Percentiles rank a stretch among this genome's conserved stretches.
phyloP scores from a whole-genome alignment of 2,888 invertebrate species.

The Mimachlamys varia region DNA sequence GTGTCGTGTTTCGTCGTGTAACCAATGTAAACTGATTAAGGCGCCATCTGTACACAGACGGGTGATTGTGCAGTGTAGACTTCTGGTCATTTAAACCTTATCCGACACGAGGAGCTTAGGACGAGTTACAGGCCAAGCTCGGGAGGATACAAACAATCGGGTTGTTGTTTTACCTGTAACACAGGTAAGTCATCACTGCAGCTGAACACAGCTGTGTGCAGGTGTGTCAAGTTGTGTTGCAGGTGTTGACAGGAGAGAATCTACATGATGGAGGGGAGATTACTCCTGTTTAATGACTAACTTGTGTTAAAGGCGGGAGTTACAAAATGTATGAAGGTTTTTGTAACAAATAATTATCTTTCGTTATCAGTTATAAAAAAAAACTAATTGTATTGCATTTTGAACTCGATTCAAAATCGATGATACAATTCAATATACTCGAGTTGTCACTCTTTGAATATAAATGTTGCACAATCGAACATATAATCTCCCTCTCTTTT shows the following conservation, averaged over 20 bases:
- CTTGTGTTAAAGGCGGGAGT: too few relatives aligned
- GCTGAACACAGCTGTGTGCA: background rate
- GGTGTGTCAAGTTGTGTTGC: background rate
- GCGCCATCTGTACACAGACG: slow-evolving; percentile 43
- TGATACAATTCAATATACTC: too few relatives aligned
- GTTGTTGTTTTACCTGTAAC: background rate
- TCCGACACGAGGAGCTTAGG: background rate
- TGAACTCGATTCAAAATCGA: too few relatives aligned
- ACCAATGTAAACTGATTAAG: slow-evolving; percentile 62
- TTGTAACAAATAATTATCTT: too few relatives aligned
- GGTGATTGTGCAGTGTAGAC: background rate
- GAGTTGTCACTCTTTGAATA: too few relatives aligned
- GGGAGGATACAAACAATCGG: slow-evolving; percentile 3
- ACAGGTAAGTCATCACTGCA: background rate
- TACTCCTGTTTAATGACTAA: background rate
- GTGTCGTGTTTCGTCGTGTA: slow-evolving; percentile 43
- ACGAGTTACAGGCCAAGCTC: background rate
- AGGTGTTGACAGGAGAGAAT: background rate
- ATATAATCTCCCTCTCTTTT: too few relatives aligned
- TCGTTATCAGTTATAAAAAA: too few relatives aligned
- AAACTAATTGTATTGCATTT: too few relatives aligned
- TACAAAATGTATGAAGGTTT: too few relatives aligned
- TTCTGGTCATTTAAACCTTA: background rate
- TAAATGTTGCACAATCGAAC: too few relatives aligned
- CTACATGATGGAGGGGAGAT: slow-evolving; percentile 1